Percentiles rank a stretch among this genome's conserved stretches.
Conservation (phyloP, 2,888 invertebrate genomes). For the Tetragonula carbonaria region DNA sequence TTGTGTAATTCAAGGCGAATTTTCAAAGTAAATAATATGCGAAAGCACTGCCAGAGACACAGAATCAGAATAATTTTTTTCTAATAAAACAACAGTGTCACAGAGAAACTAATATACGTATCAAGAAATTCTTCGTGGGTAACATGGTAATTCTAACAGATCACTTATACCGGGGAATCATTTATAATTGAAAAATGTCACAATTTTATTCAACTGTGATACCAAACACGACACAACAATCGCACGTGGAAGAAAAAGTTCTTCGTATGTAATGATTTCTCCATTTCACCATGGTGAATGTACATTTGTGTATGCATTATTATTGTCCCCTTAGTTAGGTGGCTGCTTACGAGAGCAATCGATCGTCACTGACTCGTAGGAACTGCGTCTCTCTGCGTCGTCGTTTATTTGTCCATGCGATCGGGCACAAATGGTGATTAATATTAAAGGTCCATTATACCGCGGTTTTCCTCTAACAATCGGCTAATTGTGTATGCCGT, state of each 20-base stretch:
- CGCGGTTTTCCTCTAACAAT: slow-evolving; percentile 34
- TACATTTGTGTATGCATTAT: neutral
- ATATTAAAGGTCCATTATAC: slow-evolving; percentile 30
- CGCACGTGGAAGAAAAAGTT: neutral
- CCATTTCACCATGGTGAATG: neutral
- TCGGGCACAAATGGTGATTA: slow-evolving; percentile 3
- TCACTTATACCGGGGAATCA: neutral
- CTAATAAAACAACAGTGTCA: too few relatives aligned
- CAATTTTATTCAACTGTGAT: neutral
- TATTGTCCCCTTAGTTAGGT: neutral
- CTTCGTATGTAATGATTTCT: neutral
- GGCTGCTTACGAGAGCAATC: slow-evolving; percentile 9
- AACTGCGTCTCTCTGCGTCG: neutral
- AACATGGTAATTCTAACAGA: too few relatives aligned
- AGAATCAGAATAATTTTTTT: too few relatives aligned
- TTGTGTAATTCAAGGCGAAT: too few relatives aligned
- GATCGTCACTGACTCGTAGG: slow-evolving; percentile 16
- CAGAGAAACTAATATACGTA: too few relatives aligned
- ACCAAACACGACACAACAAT: too few relatives aligned
- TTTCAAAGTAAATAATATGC: too few relatives aligned
- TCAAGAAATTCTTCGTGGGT: too few relatives aligned
- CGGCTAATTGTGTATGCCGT: slow-evolving; percentile 52
- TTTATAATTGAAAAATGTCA: neutral
- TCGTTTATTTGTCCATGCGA: neutral
- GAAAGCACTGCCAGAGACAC: too few relatives aligned